Base-by-base conservation (phyloP, 2,888 invertebrate species). In the Drosophila meridiana region DNA sequence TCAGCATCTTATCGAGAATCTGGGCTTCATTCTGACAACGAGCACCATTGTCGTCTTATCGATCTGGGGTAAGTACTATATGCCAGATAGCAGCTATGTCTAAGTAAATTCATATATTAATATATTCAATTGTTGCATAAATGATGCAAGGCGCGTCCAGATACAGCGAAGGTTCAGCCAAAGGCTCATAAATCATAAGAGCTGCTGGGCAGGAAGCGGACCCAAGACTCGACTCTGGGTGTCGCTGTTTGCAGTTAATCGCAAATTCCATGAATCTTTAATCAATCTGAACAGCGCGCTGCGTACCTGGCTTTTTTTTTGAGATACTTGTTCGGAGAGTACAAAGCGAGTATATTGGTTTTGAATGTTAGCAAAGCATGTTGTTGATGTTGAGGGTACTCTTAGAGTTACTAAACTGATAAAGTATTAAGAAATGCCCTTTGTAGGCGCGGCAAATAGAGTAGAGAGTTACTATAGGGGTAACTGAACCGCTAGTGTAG, bases 21-120 rank as follows among this genome's bases (percentile, higher is more conserved):
- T 93, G 65, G 92, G 92, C 53, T 80, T 92, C 58, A 88, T 93
- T 36, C 76, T 92, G 45, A 91, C 91, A 20, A 88, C 85, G n/a
- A 69, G 90, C 38, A 62, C 92, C 64, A 76, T 92, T 52, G 75
- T 92, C 59, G 78, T 82, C 60, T 78, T 82, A 56, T 91, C 92
- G 52, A 87, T 93, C 68, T 92, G 90, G 89, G 82, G 93, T 93
- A 70, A 42, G 70, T 69, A n/a, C 13, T 13, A 53, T 36, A 26
- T 36, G 20, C 30, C 28, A 28, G 7, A 50, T 52, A 11, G 56
- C 26, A 26, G 40, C 20, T 28, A 48, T 34, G n/a, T 40, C 40
- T 64, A 38, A 56, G 26, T 43, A 45, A 53, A 47, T 68, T 59
- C 30, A 45, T 13, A 60, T 69, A 63, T 70, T 68, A 69, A 72